Evolutionary conservation across 2,888 invertebrate species (phyloP), one percentile per base, ranked within the genome.

Genomic region (Pseudanteris insignis): DNA sequence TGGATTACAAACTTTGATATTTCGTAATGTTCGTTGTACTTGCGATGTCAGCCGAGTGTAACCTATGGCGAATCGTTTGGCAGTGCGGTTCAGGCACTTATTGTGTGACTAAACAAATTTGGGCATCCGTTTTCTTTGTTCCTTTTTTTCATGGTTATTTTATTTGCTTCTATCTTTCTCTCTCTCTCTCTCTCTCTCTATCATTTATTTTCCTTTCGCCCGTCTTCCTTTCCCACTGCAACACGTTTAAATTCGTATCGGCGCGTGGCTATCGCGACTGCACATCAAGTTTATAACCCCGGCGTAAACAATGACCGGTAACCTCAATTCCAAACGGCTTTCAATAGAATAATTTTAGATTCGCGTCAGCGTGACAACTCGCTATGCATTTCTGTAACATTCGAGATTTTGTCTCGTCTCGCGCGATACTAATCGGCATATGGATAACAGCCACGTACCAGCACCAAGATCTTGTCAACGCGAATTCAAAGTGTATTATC

Each of bases 1-100:
- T 26, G 8, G 2, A n/a, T 24, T 32, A 15, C 46, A 53, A 37
- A 18, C 18, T 18, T 53, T 28, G 48, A 24, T 44, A 48, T 53
- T 54, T 37, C 34, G 54, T 48, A 60, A 54, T 54, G 44, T 48
- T 60, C 47, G 60, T 60, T 53, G 53, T 53, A 60, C 53, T 60
- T 60, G 53, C 60, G 53, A 60, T 60, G 60, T 60, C 60, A 60
- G 60, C 60, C 47, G 29, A 41, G 24, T 5, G 7, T 7, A 7
- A 29, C 10, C 25, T 26, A 25, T 10, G 15, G 28, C 26, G 29
- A 36, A 50, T 46, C 46, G 38, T 47, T 21, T 36, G 46, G 43
- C 37, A 10, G 47, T 60, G 41, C 53, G 41, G 47, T 46, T 18
- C 18, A 32, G 47, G 41, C 47, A 47, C 53, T 44, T 11, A n/a